Conservation (phyloP, 2,113 vertebrate species). For the Todiramphus saurophagus region DNA sequence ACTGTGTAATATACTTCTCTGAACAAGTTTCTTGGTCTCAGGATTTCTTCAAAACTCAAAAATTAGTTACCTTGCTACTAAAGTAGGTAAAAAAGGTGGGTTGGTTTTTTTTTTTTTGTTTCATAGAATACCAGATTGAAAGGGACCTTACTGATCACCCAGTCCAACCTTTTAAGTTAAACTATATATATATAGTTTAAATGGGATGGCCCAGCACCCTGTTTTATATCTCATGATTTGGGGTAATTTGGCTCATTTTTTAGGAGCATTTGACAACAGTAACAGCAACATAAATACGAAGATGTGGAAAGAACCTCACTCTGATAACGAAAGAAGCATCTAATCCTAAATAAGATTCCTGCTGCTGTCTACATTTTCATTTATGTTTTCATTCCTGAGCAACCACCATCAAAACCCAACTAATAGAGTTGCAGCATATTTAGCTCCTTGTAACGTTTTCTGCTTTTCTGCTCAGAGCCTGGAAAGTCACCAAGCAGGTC, state of each 20-base stretch:
- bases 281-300: neutral
- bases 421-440: neutral
- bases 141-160: too few species aligned
- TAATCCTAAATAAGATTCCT: neutral
- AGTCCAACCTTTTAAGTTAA: too few species aligned
- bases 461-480: neutral
- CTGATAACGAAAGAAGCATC: neutral
- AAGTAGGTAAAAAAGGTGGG: neutral
- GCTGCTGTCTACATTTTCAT: neutral
- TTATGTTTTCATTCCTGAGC: neutral
- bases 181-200: too few species aligned
- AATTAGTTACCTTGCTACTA: neutral
- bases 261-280: neutral
- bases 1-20: neutral
- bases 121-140: too few species aligned
- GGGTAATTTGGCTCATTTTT: neutral
- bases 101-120: neutral
- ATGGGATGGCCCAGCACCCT: too few species aligned
- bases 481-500: neutral
- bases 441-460: neutral
- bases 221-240: neutral
- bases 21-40: neutral
- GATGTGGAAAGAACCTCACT: neutral
- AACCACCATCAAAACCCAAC: neutral
- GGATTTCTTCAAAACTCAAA: neutral